A percentile compares a stretch with the other conserved stretches of the same genome.
Conservation (phyloP, 2,888 invertebrate genomes). For the Xylophagus ater region DNA sequence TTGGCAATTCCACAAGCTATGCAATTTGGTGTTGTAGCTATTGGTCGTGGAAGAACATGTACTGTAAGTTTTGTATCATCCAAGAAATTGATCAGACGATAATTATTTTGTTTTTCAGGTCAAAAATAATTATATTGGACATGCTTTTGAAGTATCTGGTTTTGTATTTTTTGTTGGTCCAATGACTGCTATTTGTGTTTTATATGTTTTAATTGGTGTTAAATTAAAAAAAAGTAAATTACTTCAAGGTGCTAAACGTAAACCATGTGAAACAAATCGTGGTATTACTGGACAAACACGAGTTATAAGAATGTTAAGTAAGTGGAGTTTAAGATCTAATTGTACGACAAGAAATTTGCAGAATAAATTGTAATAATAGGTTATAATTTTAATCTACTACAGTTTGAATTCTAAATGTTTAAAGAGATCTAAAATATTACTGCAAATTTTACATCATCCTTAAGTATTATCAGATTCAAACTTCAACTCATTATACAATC, state of each 20-base stretch:
- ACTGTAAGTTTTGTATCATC: constrained; percentile 27
- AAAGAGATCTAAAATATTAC: too few species aligned
- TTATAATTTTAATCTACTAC: too few species aligned
- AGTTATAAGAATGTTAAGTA: constrained; percentile 72
- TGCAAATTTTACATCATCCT: too few species aligned
- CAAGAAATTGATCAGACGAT: not conserved
- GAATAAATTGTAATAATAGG: too few species aligned
- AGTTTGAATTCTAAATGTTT: too few species aligned
- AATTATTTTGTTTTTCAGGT: constrained; percentile 28
- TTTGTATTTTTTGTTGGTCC: constrained; percentile 77
- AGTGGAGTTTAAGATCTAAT: constrained; percentile 38
- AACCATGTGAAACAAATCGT: constrained; percentile 38
- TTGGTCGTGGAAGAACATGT: constrained; percentile 31
- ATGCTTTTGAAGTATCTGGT: constrained; percentile 69
- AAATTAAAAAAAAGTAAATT: constrained; percentile 55
- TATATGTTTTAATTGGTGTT: constrained; percentile 67
- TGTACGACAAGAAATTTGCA: too few species aligned
- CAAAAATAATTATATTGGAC: constrained; percentile 42
- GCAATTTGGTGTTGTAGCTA: constrained; percentile 17
- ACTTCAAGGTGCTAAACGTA: constrained; percentile 48
- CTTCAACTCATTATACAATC: too few species aligned
- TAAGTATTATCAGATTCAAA: too few species aligned
- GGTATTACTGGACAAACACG: constrained; percentile 49
- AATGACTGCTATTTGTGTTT: constrained; percentile 73
- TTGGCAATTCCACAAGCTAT: constrained; percentile 55